These are phyloP conservation scores for Lycaon pictus DNA, from an alignment of 2,113 vertebrate species.

Conservation along the genomic window DNA sequence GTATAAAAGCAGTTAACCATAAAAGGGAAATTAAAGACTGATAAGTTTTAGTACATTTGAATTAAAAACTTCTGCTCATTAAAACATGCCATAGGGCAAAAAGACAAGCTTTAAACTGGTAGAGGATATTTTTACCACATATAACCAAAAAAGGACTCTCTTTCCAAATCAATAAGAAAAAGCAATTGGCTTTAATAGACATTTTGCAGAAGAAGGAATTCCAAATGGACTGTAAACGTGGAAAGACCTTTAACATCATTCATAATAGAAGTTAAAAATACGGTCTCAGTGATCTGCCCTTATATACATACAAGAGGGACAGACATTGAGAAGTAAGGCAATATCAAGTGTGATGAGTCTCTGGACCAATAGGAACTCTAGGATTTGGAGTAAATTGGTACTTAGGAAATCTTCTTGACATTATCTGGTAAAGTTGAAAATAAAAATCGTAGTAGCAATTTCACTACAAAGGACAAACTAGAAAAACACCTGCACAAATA, in stretches of 20 bases:
- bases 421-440: constrained; percentile 5
- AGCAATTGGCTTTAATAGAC: background rate
- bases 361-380: background rate
- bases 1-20: background rate
- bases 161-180: background rate
- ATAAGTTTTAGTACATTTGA: background rate
- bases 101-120: background rate
- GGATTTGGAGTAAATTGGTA: background rate
- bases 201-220: constrained; percentile 40
- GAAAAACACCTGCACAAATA: background rate
- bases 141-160: background rate
- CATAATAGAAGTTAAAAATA: background rate
- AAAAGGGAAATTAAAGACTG: background rate
- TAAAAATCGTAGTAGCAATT: background rate
- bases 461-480: background rate
- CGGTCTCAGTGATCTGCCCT: background rate
- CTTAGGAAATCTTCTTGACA: background rate
- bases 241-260: background rate
- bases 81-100: background rate
- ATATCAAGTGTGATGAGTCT: background rate
- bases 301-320: background rate
- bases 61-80: background rate
- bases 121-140: background rate
- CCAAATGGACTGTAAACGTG: background rate
- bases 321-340: background rate